Conservation (phyloP, 1,140 invertebrate genomes). For the Drosophila funebris region DNA sequence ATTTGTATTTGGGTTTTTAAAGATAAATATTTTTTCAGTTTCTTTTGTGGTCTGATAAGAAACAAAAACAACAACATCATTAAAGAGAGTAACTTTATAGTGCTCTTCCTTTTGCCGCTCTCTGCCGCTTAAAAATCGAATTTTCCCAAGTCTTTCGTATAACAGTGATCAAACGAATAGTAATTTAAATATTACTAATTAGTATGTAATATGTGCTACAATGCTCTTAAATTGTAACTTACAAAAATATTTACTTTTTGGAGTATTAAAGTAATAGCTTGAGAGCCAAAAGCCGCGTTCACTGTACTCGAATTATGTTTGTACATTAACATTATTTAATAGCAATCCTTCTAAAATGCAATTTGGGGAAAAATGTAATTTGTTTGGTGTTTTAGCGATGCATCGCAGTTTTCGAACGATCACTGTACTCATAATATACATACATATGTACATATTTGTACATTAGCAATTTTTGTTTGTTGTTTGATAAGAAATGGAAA, state of each 20-base stretch:
- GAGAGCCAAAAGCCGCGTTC: no score
- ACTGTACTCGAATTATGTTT: no score
- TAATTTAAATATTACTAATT: background rate
- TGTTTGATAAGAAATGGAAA: conserved; percentile 16
- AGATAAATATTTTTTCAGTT: background rate
- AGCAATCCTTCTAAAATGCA: background rate
- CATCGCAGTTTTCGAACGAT: background rate
- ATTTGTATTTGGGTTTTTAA: conserved; percentile 3
- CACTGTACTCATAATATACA: background rate
- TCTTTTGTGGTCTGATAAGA: conserved; percentile 1
- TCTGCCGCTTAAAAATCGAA: no score
- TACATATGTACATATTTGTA: no score
- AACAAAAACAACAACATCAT: background rate
- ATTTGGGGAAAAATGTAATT: no score
- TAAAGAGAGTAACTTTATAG: background rate
- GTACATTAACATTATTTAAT: no score
- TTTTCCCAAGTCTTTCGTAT: no score
- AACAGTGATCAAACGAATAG: background rate
- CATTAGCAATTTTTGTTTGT: conserved; percentile 2
- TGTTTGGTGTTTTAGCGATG: no score
- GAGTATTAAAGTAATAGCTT: no score
- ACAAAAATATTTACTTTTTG: no score
- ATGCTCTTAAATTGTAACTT: background rate
- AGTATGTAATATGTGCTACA: background rate
- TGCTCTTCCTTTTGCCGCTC: background rate